phyloP scores from a whole-genome alignment of 2,888 invertebrate genomes.

The Acleris holmiana region DNA sequence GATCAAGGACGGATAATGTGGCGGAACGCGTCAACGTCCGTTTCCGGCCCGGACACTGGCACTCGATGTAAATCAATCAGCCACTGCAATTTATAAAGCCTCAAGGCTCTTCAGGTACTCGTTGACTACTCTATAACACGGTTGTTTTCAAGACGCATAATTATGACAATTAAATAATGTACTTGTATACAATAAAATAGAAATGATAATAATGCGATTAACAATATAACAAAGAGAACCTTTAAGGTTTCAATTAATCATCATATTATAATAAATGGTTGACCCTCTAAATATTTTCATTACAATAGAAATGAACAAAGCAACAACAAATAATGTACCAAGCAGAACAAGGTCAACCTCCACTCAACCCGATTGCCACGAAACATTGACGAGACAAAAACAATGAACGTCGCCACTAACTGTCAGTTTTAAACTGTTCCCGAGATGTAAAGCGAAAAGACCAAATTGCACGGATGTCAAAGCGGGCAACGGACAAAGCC shows the following conservation, averaged over 20 bases:
- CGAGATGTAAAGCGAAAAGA: slow-evolving; percentile 41
- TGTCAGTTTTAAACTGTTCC: slow-evolving; percentile 30
- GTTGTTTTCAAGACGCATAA: no score
- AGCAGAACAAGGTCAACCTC: slow-evolving; percentile 14
- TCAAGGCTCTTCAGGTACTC: no score
- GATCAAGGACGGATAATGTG: slow-evolving; percentile 16
- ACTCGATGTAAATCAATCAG: slow-evolving; percentile 34
- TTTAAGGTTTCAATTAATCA: no score
- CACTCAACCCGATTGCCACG: slow-evolving; percentile 12
- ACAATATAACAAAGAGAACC: no score
- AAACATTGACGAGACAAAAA: slow-evolving; percentile 22
- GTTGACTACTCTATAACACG: no score
- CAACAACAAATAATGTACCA: neutral
- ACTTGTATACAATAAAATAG: no score
- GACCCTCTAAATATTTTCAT: no score
- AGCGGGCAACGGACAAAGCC: slow-evolving; percentile 51
- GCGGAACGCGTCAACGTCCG: slow-evolving; percentile 28
- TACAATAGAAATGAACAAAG: no score
- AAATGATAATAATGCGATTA: no score
- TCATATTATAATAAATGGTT: no score
- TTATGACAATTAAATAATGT: no score
- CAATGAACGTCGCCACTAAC: slow-evolving; percentile 32
- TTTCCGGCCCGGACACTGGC: slow-evolving; percentile 19
- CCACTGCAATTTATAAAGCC: neutral
- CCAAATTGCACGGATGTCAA: slow-evolving; percentile 60